Conservation (phyloP, 2,797 vertebrate genomes). For the Falco peregrinus region DNA sequence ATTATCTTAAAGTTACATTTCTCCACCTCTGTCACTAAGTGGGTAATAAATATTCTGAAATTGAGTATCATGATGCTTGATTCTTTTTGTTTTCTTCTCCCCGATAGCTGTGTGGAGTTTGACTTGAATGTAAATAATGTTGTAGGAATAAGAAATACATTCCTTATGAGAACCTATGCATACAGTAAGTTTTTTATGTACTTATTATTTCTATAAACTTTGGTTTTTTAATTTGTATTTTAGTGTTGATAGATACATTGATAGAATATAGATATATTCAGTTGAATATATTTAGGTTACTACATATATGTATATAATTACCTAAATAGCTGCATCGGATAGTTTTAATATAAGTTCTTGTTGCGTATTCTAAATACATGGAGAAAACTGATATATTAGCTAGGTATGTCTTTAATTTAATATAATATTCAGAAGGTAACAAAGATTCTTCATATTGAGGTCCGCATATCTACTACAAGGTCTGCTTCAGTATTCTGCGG, state of each 20-base stretch:
- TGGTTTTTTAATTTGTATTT: neutral
- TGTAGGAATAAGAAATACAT: constrained; percentile 98
- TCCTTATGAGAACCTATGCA: constrained; percentile 93
- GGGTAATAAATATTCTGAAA: neutral
- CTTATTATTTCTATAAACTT: constrained; percentile 12
- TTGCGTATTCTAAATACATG: neutral
- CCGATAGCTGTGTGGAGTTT: constrained; percentile 89
- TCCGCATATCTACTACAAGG: neutral
- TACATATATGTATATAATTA: neutral
- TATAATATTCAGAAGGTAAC: neutral
- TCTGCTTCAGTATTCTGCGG: neutral
- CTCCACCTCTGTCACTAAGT: neutral
- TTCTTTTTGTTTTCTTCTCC: neutral
- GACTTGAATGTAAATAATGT: constrained; percentile 98
- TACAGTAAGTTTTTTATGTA: constrained; percentile 81
- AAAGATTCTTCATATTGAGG: neutral
- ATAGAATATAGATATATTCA: neutral
- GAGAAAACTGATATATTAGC: neutral
- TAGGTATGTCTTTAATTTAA: neutral
- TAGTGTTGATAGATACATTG: neutral
- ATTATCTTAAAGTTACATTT: neutral
- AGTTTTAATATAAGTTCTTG: neutral
- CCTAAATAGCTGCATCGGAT: neutral
- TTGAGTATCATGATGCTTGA: neutral
- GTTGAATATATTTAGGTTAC: neutral